Evolutionary conservation across 2,888 invertebrate genomes (phyloP), one percentile per base, ranked within the genome.

Genomic region (Xanthorhoe designata): DNA sequence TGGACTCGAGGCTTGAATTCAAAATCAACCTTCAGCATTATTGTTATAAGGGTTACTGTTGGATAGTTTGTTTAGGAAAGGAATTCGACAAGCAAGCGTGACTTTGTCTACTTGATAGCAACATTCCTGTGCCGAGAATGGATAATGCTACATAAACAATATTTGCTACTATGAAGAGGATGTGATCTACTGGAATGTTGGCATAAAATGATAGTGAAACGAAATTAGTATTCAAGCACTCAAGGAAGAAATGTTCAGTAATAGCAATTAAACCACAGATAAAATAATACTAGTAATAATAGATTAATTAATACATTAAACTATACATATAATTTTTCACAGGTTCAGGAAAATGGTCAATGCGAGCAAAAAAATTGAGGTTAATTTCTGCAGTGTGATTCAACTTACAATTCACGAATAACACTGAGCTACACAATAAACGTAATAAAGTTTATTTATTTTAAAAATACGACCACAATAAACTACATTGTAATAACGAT

Each of bases 101-200:
- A 79, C 75, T 78, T 78, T 74, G 75, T 75, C 72, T 73, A 74
- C 71, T 77, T 68, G 74, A 74, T 70, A 75, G 76, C 72, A 75
- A 75, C 74, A 76, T 75, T 76, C 78, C 70, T 73, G 70, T 69
- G 77, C 75, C 64, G 73, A 66, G 71, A 72, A 73, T 76, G 76
- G 75, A 78, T 75, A 70, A 74, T 69, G 72, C 72, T 66, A 71
- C 71, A 70, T 73, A 74, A 74, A 74, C 74, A 74, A 74, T 74
- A 74, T 74, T 72, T 70, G 74, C 65, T 69, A 67, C 71, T 65
- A 65, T 65, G 64, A 70, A 72, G 64, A 66, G 66, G 64, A 59
- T 67, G 53, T 64, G 63, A 47, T 69, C 58, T 35, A 29, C 60
- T 68, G 61, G 66, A 66, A 68, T 73, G 68, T 67, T 49, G 71